These are phyloP conservation scores for Nineta flava DNA, from an alignment of 2,888 invertebrate genomes.

Conservation along the genomic window DNA sequence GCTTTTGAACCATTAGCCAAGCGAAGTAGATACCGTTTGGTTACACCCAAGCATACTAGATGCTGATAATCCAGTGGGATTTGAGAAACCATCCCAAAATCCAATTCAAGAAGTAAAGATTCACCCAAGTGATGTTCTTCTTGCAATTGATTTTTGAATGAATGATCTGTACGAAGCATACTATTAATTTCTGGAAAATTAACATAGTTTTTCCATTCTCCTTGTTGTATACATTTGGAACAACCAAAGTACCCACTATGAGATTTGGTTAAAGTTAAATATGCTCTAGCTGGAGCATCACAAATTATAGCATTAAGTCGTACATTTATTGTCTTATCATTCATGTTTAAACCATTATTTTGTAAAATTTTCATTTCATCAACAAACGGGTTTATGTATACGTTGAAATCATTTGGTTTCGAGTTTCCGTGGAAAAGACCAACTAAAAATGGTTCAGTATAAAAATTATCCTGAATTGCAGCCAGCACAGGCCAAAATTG, in stretches of 20 bases:
- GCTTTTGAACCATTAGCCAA: slow-evolving; percentile 7
- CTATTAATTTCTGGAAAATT: slow-evolving; percentile 6
- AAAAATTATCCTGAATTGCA: slow-evolving; percentile 6
- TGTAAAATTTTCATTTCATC: slow-evolving; percentile 11
- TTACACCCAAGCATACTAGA: slow-evolving; percentile 14
- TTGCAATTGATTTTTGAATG: slow-evolving; percentile 9
- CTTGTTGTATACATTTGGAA: slow-evolving; percentile 14
- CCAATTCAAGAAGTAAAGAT: slow-evolving; percentile 11
- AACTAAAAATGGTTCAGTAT: slow-evolving; percentile 9
- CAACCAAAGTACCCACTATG: slow-evolving; percentile 16
- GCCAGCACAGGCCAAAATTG: slow-evolving; percentile 16
- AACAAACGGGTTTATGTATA: slow-evolving; percentile 13
- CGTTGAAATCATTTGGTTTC: slow-evolving; percentile 12
- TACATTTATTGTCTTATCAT: slow-evolving; percentile 7
- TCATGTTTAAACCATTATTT: slow-evolving; percentile 7
- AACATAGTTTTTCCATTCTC: slow-evolving; percentile 8
- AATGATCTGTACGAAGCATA: slow-evolving; percentile 8
- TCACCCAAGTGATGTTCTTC: slow-evolving; percentile 11
- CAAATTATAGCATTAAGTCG: slow-evolving; percentile 13
- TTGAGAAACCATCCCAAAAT: slow-evolving; percentile 12
- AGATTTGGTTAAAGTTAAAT: slow-evolving; percentile 12
- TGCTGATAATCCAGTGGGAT: slow-evolving; percentile 10
- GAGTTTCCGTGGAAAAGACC: slow-evolving; percentile 11
- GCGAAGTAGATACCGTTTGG: slow-evolving; percentile 12
- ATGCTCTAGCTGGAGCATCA: slow-evolving; percentile 16